Conservation (phyloP, 2,888 invertebrate species). For the Hypolimnas misippus region DNA sequence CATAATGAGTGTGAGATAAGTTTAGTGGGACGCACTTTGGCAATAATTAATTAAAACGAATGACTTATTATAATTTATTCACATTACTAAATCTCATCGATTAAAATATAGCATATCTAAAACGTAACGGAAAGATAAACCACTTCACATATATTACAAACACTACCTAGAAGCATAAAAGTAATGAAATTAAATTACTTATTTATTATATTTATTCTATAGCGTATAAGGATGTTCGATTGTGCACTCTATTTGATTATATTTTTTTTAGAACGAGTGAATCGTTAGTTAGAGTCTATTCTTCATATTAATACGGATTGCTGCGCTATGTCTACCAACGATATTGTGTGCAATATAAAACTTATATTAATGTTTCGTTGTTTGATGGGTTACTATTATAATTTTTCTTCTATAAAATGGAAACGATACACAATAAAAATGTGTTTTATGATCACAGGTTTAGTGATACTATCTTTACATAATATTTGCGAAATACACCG, state of each 20-base stretch:
- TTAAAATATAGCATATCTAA: not conserved
- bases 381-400: not conserved
- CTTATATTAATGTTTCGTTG: not conserved
- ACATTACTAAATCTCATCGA: not conserved
- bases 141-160: too few relatives aligned
- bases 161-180: too few relatives aligned
- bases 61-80: not conserved
- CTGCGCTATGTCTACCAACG: not conserved
- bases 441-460: not conserved
- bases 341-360: slow-evolving; percentile 1
- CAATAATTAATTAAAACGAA: slow-evolving; percentile 13
- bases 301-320: too few relatives aligned
- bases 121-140: too few relatives aligned
- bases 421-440: not conserved
- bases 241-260: too few relatives aligned
- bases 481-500: not conserved
- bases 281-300: too few relatives aligned
- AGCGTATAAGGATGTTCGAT: too few relatives aligned
- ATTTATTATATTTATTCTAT: too few relatives aligned
- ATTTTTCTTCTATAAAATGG: not conserved
- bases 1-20: slow-evolving; percentile 9
- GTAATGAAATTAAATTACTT: too few relatives aligned
- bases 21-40: slow-evolving; percentile 8
- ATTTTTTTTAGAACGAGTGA: too few relatives aligned
- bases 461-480: not conserved